phyloP scores from a whole-genome alignment of 1,140 invertebrate species.

The Brachystomella parvula region DNA sequence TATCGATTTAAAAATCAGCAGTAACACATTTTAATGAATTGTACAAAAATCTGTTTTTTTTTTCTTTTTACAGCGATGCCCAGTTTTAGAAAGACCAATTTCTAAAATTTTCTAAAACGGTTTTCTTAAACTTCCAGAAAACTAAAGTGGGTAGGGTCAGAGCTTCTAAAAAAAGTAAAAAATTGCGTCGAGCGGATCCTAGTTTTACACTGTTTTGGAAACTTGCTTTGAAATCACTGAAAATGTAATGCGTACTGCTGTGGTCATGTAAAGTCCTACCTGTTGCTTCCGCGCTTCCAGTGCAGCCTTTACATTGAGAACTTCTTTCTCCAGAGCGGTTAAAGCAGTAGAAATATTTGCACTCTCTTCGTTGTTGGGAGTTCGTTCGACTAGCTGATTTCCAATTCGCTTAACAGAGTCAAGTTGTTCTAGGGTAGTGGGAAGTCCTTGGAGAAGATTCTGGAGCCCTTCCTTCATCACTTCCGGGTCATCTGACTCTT shows the following conservation, averaged over 20 bases:
- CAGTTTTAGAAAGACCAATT: too few relatives aligned
- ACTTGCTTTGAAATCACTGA: too few relatives aligned
- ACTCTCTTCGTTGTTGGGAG: conserved; percentile 65
- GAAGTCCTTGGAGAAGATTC: conserved; percentile 21
- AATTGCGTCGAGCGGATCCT: too few relatives aligned
- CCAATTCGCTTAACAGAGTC: conserved; percentile 69
- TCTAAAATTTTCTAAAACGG: too few relatives aligned
- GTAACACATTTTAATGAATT: too few relatives aligned
- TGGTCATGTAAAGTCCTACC: conserved; percentile 38
- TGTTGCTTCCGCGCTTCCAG: conserved; percentile 70
- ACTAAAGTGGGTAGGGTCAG: too few relatives aligned
- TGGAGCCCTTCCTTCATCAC: conserved; percentile 58
- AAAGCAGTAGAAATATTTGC: conserved; percentile 66
- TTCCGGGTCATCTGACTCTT: conserved; percentile 65
- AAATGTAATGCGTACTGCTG: not conserved
- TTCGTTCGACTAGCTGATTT: conserved; percentile 66
- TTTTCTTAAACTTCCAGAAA: too few relatives aligned
- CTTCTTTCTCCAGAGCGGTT: conserved; percentile 63
- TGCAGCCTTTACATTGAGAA: conserved; percentile 63
- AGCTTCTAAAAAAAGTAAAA: too few relatives aligned
- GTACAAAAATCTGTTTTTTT: too few relatives aligned
- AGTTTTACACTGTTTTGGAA: too few relatives aligned
- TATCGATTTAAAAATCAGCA: too few relatives aligned
- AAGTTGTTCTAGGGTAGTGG: conserved; percentile 61
- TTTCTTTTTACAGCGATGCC: too few relatives aligned